phyloP scores from a whole-genome alignment of 1,140 invertebrate species.

The Panulirus ornatus region DNA sequence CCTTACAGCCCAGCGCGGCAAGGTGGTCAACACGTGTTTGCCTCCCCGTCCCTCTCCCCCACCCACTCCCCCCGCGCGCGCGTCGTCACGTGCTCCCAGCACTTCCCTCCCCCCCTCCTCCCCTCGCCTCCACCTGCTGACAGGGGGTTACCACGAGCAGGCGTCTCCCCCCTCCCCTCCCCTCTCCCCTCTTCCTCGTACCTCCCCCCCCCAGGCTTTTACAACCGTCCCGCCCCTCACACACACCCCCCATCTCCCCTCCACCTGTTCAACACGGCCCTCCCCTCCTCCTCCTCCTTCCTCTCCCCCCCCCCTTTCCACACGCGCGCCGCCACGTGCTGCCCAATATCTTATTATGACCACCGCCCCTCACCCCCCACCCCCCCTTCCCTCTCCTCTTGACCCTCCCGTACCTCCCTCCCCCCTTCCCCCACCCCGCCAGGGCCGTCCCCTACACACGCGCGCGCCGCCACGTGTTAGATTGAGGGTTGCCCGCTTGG shows the following conservation, averaged over 20 bases:
- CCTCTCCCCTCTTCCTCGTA: background rate
- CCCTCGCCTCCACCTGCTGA: too few species aligned
- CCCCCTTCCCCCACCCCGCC: background rate
- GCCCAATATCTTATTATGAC: background rate
- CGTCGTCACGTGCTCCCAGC: too few species aligned
- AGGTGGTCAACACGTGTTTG: too few species aligned
- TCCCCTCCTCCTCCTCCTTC: background rate
- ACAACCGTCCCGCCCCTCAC: background rate
- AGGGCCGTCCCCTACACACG: background rate
- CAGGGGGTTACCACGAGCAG: too few species aligned
- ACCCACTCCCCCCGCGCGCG: too few species aligned
- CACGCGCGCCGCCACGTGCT: background rate
- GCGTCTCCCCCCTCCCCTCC: background rate
- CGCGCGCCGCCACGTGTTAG: conserved; percentile 26
- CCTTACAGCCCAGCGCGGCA: too few species aligned
- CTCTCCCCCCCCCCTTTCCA: background rate
- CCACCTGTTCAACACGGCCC: too few species aligned
- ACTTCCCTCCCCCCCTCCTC: too few species aligned
- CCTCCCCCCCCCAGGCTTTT: background rate
- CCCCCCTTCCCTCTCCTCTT: background rate
- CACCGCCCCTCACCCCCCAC: background rate
- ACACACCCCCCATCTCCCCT: too few species aligned
- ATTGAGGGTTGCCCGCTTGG: background rate
- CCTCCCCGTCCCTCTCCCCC: background rate
- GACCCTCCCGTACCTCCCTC: too few species aligned